These are phyloP conservation scores for Dicranocentrus wangi DNA, from an alignment of 2,888 invertebrate genomes.

Conservation along the genomic window DNA sequence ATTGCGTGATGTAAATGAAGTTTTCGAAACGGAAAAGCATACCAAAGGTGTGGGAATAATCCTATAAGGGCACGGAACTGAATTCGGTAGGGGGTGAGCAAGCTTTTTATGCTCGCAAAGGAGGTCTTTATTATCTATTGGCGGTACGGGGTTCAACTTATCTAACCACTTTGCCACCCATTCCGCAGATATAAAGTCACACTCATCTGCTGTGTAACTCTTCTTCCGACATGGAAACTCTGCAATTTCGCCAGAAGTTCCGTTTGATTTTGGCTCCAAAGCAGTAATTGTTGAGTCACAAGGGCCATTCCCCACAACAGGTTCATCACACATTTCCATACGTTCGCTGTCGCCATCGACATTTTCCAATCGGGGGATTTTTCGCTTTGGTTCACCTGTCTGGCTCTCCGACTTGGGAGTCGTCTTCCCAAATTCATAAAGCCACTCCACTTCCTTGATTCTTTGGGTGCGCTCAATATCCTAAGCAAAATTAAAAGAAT, in stretches of 20 bases:
- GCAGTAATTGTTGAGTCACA: slow-evolving; percentile 30
- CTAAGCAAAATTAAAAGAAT: slow-evolving; percentile 21
- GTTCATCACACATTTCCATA: background rate
- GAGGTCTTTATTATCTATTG: slow-evolving; percentile 76
- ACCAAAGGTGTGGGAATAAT: slow-evolving; percentile 58
- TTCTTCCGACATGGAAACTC: background rate
- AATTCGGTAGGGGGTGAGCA: slow-evolving; percentile 74
- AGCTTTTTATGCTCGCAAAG: slow-evolving; percentile 77
- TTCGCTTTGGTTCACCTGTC: slow-evolving; percentile 26
- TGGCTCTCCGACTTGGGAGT: slow-evolving; percentile 26
- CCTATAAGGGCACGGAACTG: slow-evolving; percentile 45
- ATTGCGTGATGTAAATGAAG: background rate
- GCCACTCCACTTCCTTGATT: slow-evolving; percentile 52
- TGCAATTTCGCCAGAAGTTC: background rate
- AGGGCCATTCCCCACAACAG: no score
- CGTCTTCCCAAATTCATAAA: slow-evolving; percentile 49
- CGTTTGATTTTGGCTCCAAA: slow-evolving; percentile 70
- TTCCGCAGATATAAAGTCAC: slow-evolving; percentile 77
- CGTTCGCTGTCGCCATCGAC: background rate
- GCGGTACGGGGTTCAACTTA: slow-evolving; percentile 73
- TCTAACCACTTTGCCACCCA: slow-evolving; percentile 78
- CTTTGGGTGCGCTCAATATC: slow-evolving; percentile 59
- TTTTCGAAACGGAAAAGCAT: background rate
- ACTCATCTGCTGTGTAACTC: slow-evolving; percentile 69
- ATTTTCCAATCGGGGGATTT: slow-evolving; percentile 45